Percentiles rank a stretch among this genome's conserved stretches.
These are phyloP conservation scores for Sylvicola cinctus DNA, from an alignment of 2,888 invertebrate species.

Conservation along the genomic window DNA sequence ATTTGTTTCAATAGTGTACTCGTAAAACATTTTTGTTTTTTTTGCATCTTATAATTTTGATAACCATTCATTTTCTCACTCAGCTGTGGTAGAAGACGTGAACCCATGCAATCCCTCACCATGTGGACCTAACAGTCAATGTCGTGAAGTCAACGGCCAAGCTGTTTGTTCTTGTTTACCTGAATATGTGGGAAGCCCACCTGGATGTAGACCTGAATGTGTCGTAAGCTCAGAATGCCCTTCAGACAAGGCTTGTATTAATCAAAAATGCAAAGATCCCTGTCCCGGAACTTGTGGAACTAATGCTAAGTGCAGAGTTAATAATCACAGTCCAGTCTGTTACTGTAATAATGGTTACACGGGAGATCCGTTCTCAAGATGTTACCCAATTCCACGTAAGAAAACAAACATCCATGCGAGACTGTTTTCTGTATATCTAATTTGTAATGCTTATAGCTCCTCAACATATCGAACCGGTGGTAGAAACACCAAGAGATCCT, in stretches of 20 bases:
- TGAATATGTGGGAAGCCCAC: slow-evolving; percentile 53
- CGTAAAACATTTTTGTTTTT: not conserved
- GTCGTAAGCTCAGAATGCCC: slow-evolving; percentile 63
- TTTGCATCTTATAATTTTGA: slow-evolving; percentile 7
- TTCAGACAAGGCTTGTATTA: slow-evolving; percentile 57
- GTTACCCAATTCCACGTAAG: slow-evolving; percentile 21
- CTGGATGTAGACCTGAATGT: slow-evolving; percentile 68
- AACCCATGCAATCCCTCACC: slow-evolving; percentile 55
- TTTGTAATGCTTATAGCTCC: slow-evolving; percentile 14
- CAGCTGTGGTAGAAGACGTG: slow-evolving; percentile 11
- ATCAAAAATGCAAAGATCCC: slow-evolving; percentile 63
- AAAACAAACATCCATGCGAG: slow-evolving; percentile 8
- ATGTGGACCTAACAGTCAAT: slow-evolving; percentile 65
- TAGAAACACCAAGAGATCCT: slow-evolving; percentile 23
- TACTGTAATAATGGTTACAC: slow-evolving; percentile 47
- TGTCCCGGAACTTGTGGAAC: slow-evolving; percentile 64
- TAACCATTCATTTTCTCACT: slow-evolving; percentile 9
- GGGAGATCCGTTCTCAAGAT: slow-evolving; percentile 49
- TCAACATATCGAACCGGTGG: slow-evolving; percentile 11
- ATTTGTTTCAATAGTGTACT: no score
- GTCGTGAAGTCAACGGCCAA: slow-evolving; percentile 43
- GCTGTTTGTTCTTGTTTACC: slow-evolving; percentile 62
- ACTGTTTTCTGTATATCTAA: not conserved
- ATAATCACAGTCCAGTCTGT: slow-evolving; percentile 66
- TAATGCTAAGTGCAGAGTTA: slow-evolving; percentile 53